Base-by-base conservation (phyloP, 2,113 vertebrate genomes). In the Rynchops niger region DNA sequence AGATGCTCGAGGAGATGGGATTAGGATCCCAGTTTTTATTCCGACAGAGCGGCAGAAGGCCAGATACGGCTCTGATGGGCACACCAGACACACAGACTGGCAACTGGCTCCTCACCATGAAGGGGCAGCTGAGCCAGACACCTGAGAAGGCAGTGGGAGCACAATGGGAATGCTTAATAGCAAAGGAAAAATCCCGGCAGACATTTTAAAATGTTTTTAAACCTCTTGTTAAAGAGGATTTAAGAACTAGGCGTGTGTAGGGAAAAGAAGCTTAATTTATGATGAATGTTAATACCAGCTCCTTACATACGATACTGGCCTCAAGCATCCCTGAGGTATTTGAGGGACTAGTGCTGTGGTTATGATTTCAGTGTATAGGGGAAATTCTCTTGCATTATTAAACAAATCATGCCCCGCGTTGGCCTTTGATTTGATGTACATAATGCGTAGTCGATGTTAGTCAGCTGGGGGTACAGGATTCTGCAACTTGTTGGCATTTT, bases 231-330 rank as follows among this genome's bases (percentile, higher is more conserved):
- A 82, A 95, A 95, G 89, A 89, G 49, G 62, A 96, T 95, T 95
- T 95, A 87, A 86, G 80, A 86, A 42, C 3, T 55, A 81, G 53
- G 61, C 14, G 0, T 70, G 30, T 47, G 70, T 76, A 77, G 77
- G 65, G 86, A 50, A 94, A 97, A 96, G 92, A 79, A 95, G 74
- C 85, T 96, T 96, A 93, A 93, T 93, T 96, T 90, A 90, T 82
- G 92, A 93, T 93, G 82, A 88, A 88, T 93, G 71, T 85, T 96
- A 96, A 93, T 94, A 85, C 67, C 40, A 77, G 43, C 82, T 96
- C 79, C 92, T 93, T 95, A 88, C 70, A 69, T 56, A 70, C 1
- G 27, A 90, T 88, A 32, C 58, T 72, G 82, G 70, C 82, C 66
- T 96, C 43, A 65, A 86, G 78, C 71, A 91, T 82, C 90, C 79